These are phyloP conservation scores for Melanophora roralis DNA, from an alignment of 2,888 invertebrate species.

Conservation along the genomic window DNA sequence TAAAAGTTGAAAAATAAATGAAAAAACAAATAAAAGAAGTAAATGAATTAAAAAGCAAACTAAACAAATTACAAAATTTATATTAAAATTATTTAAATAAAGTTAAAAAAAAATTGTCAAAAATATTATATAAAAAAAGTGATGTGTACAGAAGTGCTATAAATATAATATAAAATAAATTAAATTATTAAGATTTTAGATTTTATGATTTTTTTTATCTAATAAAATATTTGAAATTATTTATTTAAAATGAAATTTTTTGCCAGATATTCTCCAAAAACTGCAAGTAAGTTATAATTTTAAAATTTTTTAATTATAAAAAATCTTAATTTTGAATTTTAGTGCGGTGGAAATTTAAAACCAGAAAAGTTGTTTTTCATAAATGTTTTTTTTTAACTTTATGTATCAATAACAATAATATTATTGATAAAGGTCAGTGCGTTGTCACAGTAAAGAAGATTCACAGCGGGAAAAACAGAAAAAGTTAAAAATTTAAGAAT, in stretches of 20 bases:
- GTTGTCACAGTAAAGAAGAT: neutral
- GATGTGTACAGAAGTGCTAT: neutral
- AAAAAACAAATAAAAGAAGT: neutral
- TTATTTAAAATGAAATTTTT: constrained; percentile 62
- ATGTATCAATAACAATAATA: constrained; percentile 36
- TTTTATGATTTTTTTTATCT: neutral
- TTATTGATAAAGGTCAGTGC: constrained; percentile 51
- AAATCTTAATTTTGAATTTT: neutral
- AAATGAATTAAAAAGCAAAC: constrained; percentile 15
- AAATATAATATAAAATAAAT: neutral
- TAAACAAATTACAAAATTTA: neutral
- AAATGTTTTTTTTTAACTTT: neutral
- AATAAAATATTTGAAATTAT: neutral
- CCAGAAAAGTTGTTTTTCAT: constrained; percentile 44
- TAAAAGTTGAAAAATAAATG: neutral
- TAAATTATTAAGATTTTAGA: neutral
- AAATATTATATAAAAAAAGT: constrained; percentile 6
- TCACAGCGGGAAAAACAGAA: neutral
- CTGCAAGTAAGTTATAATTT: constrained; percentile 60
- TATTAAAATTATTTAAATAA: neutral
- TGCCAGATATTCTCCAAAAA: constrained; percentile 51
- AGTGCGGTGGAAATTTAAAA: constrained; percentile 28
- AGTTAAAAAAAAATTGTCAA: neutral
- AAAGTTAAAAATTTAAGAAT: neutral
- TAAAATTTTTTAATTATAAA: neutral